A percentile compares a stretch with the other conserved stretches of the same genome.
Conservation (phyloP, 2,888 invertebrate species). For the Formica aserva region DNA sequence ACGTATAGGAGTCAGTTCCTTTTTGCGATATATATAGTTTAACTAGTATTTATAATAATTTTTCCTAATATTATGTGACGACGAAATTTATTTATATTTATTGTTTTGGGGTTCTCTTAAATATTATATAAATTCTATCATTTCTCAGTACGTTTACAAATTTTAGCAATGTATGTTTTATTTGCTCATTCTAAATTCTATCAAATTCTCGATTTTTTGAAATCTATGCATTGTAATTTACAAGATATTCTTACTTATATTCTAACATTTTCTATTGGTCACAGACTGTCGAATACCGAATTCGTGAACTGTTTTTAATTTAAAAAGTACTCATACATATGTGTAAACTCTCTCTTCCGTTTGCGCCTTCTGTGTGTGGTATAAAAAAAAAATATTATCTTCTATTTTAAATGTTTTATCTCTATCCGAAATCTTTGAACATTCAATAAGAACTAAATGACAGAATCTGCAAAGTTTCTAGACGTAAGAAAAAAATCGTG, state of each 20-base stretch:
- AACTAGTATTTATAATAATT: conserved; percentile 38
- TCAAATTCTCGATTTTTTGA: conserved; percentile 6
- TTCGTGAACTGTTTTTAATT: conserved; percentile 19
- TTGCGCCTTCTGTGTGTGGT: conserved; percentile 24
- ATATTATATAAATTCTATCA: conserved; percentile 29
- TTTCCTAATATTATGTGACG: conserved; percentile 15
- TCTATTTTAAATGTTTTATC: conserved; percentile 38
- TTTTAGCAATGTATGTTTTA: conserved; percentile 36
- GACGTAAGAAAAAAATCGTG: conserved; percentile 3
- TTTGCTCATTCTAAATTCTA: conserved; percentile 29
- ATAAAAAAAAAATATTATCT: neutral
- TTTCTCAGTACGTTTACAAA: conserved; percentile 20
- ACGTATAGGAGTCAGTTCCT: conserved; percentile 28
- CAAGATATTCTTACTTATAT: conserved; percentile 13
- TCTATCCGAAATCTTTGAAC: neutral
- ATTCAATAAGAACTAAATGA: conserved; percentile 30
- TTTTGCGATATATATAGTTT: conserved; percentile 26
- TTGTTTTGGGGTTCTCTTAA: conserved; percentile 14
- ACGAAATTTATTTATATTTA: conserved; percentile 40
- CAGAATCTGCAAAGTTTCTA: conserved; percentile 27
- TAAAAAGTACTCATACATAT: conserved; percentile 10
- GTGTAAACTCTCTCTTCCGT: conserved; percentile 6
- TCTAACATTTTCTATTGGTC: conserved; percentile 4
- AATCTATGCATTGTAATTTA: conserved; percentile 4
- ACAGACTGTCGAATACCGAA: conserved; percentile 10